phyloP scores from a whole-genome alignment of 2,113 vertebrate species.

The Tenebrosternarchus preto region DNA sequence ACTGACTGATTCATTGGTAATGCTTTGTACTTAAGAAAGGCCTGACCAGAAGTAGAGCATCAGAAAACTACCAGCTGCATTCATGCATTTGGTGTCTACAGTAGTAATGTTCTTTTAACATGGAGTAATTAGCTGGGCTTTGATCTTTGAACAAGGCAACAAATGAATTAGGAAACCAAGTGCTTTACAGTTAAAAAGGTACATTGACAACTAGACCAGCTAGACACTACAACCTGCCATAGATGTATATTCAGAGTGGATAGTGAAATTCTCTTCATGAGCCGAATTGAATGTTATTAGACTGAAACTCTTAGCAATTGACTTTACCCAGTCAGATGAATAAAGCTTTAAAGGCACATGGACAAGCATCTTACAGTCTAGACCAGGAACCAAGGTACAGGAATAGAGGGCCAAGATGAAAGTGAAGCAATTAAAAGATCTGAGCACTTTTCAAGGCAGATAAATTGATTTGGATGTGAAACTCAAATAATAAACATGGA shows the following conservation, averaged over 20 bases:
- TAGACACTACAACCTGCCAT: not conserved
- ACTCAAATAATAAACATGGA: constrained; percentile 63
- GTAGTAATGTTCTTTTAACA: not conserved
- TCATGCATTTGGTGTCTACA: not conserved
- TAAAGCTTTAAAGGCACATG: constrained; percentile 10
- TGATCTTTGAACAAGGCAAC: not conserved
- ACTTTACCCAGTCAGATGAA: constrained; percentile 33
- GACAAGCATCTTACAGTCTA: constrained; percentile 32
- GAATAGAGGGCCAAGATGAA: constrained; percentile 52
- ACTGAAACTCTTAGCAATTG: not conserved
- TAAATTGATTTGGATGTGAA: constrained; percentile 61
- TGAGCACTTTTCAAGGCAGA: constrained; percentile 61
- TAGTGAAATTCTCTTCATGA: constrained; percentile 12
- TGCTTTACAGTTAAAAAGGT: constrained; percentile 20
- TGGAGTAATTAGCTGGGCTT: not conserved
- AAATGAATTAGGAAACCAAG: constrained; percentile 13
- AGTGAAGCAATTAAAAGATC: constrained; percentile 59
- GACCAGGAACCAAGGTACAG: constrained; percentile 40
- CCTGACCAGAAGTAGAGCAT: too few relatives aligned
- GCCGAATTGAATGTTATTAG: constrained; percentile 20
- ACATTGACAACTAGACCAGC: not conserved
- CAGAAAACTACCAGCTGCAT: too few relatives aligned
- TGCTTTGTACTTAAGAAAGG: not conserved
- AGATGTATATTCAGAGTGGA: not conserved
- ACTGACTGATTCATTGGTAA: too few relatives aligned